Evolutionary conservation across 2,113 vertebrate genomes (phyloP).

Genomic region (Poeciliopsis turrubarensis): DNA sequence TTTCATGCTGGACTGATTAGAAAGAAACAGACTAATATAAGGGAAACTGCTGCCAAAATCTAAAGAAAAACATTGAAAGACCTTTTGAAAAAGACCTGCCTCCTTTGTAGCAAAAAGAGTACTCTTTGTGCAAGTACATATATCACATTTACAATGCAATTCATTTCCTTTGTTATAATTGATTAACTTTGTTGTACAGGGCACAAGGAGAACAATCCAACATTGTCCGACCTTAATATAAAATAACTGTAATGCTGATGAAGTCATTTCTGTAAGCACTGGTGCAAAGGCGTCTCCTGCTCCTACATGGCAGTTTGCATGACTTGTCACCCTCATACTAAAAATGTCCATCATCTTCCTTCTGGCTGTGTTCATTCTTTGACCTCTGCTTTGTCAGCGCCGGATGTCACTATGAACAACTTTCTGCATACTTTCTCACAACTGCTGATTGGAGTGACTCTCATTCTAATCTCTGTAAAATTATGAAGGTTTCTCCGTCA

Average conservation of each 20-base stretch:
- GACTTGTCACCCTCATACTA: slow-evolving; percentile 2
- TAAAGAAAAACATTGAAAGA: background rate
- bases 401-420: slow-evolving; percentile 26
- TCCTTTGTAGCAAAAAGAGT: background rate
- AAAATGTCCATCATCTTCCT: slow-evolving; percentile 6
- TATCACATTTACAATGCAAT: background rate
- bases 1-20: no score
- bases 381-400: slow-evolving; percentile 18
- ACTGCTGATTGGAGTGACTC: slow-evolving; percentile 40
- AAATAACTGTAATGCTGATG: slow-evolving; percentile 16
- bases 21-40: no score
- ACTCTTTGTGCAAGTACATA: background rate
- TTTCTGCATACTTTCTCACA: slow-evolving; percentile 31
- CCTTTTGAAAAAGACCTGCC: background rate
- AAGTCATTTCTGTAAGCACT: background rate
- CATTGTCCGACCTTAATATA: slow-evolving; percentile 8
- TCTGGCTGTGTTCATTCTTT: slow-evolving; percentile 8
- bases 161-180: background rate
- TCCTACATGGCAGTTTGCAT: background rate
- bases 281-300: slow-evolving; percentile 1
- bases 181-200: background rate
- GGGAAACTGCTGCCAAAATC: background rate
- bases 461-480: slow-evolving; percentile 57
- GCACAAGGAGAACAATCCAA: background rate
- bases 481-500: slow-evolving; percentile 55